Base-by-base conservation (phyloP, 2,113 vertebrate genomes). In the Upupa epops region DNA sequence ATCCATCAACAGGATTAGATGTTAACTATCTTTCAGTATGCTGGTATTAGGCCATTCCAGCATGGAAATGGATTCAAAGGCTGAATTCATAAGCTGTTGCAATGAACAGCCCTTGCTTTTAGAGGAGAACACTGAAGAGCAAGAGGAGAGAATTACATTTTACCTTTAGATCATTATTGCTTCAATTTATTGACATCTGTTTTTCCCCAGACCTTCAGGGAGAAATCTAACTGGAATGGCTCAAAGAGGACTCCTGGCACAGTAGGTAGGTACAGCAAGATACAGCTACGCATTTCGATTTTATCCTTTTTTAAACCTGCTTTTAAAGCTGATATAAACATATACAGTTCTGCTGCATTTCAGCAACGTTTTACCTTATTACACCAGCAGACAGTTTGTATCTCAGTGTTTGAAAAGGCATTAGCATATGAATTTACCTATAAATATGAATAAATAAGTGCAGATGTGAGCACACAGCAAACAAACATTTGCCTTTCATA, bases 401-500 rank as follows among this genome's bases (percentile, higher is more conserved):
- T 55, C 45, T 79, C 36, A 71, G 42, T 80, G 69, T 73, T 90
- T 92, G 81, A 84, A 92, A 95, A 85, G 60, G 40, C 31, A 92
- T 92, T 92, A 95, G 82, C 89, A 95, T 83, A 86, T 69, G 75
- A 94, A 95, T 95, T 83, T 89, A 92, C 85, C 91, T 90, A 92
- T 87, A 91, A 94, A 95, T 89, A 91, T 91, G 80, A 95, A 95
- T 96, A 96, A 95, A 96, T 91, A 96, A 74, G 81, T 93, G 89
- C 87, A 96, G 93, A 94, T 80, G 59, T 72, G 81, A 89, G 80
- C 63, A 86, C 52, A 94, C 45, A 90, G 88, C 75, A 96, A 93
- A 91, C 88, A 92, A 96, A 94, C 88, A 92, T 95, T 96, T 96
- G 93, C 87, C 89, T 96, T 97, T 95, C 86, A 92, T 88, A 94